These are phyloP conservation scores for Calliphora vomitoria DNA, from an alignment of 2,888 invertebrate species.

Conservation along the genomic window DNA sequence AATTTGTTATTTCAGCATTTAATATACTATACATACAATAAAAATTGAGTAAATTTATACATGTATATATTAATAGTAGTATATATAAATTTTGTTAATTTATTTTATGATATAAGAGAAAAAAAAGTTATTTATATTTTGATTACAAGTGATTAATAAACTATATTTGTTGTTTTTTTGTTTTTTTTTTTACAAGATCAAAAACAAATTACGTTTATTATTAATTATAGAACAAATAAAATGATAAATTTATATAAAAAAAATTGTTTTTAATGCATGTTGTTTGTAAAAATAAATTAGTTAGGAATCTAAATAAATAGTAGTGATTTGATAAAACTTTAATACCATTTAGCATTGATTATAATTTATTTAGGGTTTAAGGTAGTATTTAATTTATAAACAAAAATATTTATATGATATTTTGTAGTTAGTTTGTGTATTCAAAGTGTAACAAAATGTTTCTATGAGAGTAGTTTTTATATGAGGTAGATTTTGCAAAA, in stretches of 20 bases:
- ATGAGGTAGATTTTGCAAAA: too few relatives aligned
- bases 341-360: too few relatives aligned
- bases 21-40: not conserved
- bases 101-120: not conserved
- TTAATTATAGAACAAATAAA: constrained; percentile 16
- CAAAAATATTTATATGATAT: too few relatives aligned
- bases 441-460: not conserved
- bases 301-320: too few relatives aligned
- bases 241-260: not conserved
- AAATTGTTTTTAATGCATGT: not conserved
- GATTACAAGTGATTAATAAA: constrained; percentile 50
- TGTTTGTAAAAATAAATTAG: not conserved
- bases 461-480: too few relatives aligned
- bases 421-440: too few relatives aligned
- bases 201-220: not conserved
- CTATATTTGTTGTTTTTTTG: not conserved
- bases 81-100: not conserved
- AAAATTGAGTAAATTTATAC: constrained; percentile 2
- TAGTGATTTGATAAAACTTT: not conserved
- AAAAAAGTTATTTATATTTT: constrained; percentile 18
- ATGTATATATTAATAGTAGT: not conserved
- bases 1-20: constrained; percentile 34
- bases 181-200: not conserved
- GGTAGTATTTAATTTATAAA: too few relatives aligned
- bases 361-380: too few relatives aligned